A percentile compares a stretch with the other conserved stretches of the same genome.
phyloP scores from a whole-genome alignment of 2,113 vertebrate genomes.

The Dermatemys mawii region DNA sequence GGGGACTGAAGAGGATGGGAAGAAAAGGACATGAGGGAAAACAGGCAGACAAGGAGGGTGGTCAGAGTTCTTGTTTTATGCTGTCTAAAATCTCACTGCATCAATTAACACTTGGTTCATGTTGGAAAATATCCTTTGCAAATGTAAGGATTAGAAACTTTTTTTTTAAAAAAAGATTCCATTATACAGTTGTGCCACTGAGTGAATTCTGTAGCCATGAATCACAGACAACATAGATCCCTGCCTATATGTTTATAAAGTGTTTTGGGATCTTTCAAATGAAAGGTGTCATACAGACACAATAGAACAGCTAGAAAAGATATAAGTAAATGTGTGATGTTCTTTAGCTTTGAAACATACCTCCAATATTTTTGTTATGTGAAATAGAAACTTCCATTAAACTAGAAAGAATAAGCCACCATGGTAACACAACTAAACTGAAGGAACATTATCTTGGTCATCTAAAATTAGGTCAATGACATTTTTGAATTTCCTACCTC shows the following conservation, averaged over 20 bases:
- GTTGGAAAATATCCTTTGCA: constrained; percentile 35
- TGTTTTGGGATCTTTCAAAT: not conserved
- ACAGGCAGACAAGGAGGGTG: not conserved
- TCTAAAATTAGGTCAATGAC: constrained; percentile 54
- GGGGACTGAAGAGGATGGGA: not conserved
- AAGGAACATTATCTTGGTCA: constrained; percentile 8
- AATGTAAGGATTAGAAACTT: not conserved
- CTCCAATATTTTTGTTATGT: constrained; percentile 11
- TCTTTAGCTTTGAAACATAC: not conserved
- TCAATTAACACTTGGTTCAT: constrained; percentile 29
- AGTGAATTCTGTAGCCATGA: constrained; percentile 25
- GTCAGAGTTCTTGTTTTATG: not conserved
- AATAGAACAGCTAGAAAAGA: not conserved
- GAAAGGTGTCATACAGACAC: not conserved
- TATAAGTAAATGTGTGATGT: not conserved
- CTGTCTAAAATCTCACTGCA: constrained; percentile 16
- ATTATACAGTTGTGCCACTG: constrained; percentile 25
- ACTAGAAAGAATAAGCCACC: constrained; percentile 30
- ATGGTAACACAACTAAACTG: not conserved
- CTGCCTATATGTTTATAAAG: not conserved
- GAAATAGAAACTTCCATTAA: not conserved
- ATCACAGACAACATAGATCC: not conserved
- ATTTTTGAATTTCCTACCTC: constrained; percentile 44
- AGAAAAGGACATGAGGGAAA: not conserved
- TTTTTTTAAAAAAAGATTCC: constrained; percentile 10